A percentile compares a stretch with the other conserved stretches of the same genome.
These are phyloP conservation scores for Euproctis similis DNA, from an alignment of 2,888 invertebrate species.

Conservation along the genomic window DNA sequence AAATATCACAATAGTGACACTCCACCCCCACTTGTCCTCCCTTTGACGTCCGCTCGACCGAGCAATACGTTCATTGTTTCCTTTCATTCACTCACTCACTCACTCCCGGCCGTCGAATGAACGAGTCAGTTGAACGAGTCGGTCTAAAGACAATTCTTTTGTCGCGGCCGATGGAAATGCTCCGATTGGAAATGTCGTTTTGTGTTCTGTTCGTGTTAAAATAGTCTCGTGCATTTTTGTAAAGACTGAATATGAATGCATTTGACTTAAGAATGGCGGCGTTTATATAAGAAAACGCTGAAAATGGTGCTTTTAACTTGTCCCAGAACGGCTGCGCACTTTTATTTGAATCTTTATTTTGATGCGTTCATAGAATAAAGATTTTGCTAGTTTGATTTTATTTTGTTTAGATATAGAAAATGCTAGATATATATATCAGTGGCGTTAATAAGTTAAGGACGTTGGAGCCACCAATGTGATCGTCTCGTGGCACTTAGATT, in stretches of 20 bases:
- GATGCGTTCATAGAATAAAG: too few relatives aligned
- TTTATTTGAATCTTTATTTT: too few relatives aligned
- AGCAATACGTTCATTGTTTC: slow-evolving; percentile 40
- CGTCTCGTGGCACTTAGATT: too few relatives aligned
- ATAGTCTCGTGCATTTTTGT: slow-evolving; percentile 21
- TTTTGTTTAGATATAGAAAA: too few relatives aligned
- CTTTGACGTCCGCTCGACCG: slow-evolving; percentile 28
- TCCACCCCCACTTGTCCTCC: slow-evolving; percentile 22
- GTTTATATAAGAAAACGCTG: slow-evolving; percentile 3
- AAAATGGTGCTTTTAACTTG: not conserved
- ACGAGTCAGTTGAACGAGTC: slow-evolving; percentile 35
- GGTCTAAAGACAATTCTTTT: slow-evolving; percentile 46
- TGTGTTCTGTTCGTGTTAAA: slow-evolving; percentile 27
- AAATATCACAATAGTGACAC: slow-evolving; percentile 23
- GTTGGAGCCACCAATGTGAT: too few relatives aligned
- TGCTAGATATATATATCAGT: too few relatives aligned
- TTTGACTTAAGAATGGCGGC: slow-evolving; percentile 16
- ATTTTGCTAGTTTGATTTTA: too few relatives aligned
- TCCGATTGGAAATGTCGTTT: slow-evolving; percentile 35
- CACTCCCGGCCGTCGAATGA: slow-evolving; percentile 27
- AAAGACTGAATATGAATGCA: slow-evolving; percentile 15
- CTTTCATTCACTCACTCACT: slow-evolving; percentile 31
- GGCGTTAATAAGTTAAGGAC: too few relatives aligned
- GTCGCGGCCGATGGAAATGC: slow-evolving; percentile 34
- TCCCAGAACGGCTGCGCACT: too few relatives aligned